Conservation (phyloP, 2,888 invertebrate species). For the Tetranychus piercei region DNA sequence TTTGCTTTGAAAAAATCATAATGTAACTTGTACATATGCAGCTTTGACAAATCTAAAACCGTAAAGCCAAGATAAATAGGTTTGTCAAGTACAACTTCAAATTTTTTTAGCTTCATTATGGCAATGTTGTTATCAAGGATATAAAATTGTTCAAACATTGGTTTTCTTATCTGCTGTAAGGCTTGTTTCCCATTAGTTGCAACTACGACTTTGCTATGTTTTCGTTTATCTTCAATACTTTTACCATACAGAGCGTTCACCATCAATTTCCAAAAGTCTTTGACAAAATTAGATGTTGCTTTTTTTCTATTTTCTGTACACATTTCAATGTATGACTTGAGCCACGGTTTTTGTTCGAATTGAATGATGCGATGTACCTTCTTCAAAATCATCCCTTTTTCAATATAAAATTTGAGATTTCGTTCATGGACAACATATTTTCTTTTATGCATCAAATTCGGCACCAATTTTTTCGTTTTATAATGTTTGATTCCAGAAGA, state of each 20-base stretch:
- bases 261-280: constrained; percentile 32
- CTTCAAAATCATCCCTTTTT: neutral
- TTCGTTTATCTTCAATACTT: constrained; percentile 30
- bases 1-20: constrained; percentile 25
- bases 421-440: constrained; percentile 1
- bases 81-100: constrained; percentile 24
- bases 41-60: constrained; percentile 29
- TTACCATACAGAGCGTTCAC: constrained; percentile 32
- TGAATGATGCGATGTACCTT: neutral
- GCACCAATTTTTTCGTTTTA: constrained; percentile 16
- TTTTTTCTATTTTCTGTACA: constrained; percentile 25
- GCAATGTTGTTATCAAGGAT: constrained; percentile 13
- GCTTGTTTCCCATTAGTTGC: constrained; percentile 14
- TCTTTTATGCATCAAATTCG: constrained; percentile 22
- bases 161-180: constrained; percentile 15
- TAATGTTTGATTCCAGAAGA: neutral
- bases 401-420: neutral
- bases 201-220: constrained; percentile 28
- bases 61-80: constrained; percentile 28
- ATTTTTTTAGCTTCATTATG: constrained; percentile 11
- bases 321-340: constrained; percentile 25
- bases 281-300: constrained; percentile 31
- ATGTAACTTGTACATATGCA: constrained; percentile 28
- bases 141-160: constrained; percentile 16
- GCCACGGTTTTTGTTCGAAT: constrained; percentile 22